A percentile compares a stretch with the other conserved stretches of the same genome.
Evolutionary conservation across 2,797 vertebrate species (phyloP).

Genomic region (Lagorchestes hirsutus): DNA sequence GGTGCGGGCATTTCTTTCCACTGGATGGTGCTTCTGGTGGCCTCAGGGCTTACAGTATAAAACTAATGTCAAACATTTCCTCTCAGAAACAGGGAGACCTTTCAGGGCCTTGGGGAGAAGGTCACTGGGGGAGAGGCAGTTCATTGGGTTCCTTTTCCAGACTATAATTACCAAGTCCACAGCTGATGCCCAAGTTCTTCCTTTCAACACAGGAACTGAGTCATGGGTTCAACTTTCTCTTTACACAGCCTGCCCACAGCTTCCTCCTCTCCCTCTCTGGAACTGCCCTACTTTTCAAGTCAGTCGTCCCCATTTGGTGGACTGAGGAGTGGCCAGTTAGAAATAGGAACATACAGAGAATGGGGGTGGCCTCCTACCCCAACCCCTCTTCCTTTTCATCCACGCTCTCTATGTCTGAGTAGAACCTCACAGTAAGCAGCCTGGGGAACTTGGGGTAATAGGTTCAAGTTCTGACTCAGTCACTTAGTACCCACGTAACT

Average conservation of each 20-base stretch:
- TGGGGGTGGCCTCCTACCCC: not conserved
- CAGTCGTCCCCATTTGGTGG: not conserved
- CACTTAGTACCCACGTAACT: not conserved
- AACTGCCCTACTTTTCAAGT: constrained; percentile 59
- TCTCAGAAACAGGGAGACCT: constrained; percentile 74
- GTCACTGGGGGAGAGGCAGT: constrained; percentile 59
- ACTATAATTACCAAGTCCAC: constrained; percentile 68
- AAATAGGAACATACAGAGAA: not conserved
- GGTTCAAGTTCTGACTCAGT: not conserved
- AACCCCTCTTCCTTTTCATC: not conserved
- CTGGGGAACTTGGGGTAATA: not conserved
- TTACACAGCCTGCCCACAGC: constrained; percentile 62
- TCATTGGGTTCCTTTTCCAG: constrained; percentile 54
- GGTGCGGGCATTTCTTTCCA: constrained; percentile 76
- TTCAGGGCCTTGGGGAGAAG: constrained; percentile 68
- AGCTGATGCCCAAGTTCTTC: constrained; percentile 70
- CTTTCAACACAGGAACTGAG: constrained; percentile 77
- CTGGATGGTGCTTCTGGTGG: constrained; percentile 77
- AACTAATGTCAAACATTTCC: constrained; percentile 78
- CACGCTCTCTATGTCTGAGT: not conserved
- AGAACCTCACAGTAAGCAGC: not conserved
- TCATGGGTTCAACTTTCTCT: constrained; percentile 70
- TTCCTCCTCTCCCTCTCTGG: constrained; percentile 64
- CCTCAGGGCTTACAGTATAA: constrained; percentile 73
- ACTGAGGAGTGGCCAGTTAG: not conserved